Conservation (phyloP, 2,888 invertebrate genomes). For the Polymixis flavicincta region DNA sequence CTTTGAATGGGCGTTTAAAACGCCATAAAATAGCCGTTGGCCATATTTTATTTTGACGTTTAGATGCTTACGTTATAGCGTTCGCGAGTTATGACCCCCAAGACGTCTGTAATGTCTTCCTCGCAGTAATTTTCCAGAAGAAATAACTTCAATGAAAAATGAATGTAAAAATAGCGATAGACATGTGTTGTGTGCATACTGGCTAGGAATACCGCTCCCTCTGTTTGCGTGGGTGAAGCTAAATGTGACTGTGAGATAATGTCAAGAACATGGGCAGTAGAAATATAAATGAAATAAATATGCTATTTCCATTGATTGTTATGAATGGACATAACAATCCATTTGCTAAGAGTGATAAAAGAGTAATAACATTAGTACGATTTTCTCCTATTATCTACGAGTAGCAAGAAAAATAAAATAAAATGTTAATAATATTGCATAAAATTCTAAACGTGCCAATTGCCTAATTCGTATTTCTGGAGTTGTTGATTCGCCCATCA, state of each 20-base stretch:
- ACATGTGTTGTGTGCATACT: constrained; percentile 48
- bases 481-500: no score
- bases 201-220: constrained; percentile 23
- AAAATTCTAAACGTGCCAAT: no score
- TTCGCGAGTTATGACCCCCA: constrained; percentile 25
- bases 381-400: no score
- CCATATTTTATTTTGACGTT: constrained; percentile 56
- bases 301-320: constrained; percentile 5
- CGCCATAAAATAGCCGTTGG: constrained; percentile 38
- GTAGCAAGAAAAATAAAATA: no score
- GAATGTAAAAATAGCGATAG: constrained; percentile 24
- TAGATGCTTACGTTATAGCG: constrained; percentile 28
- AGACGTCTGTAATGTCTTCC: constrained; percentile 26
- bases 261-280: constrained; percentile 30
- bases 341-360: neutral
- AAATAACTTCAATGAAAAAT: constrained; percentile 30
- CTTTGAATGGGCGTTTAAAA: constrained; percentile 44
- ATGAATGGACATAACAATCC: neutral
- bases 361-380: no score
- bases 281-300: neutral
- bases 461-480: no score
- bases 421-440: no score
- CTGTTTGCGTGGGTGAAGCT: constrained; percentile 35
- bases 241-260: constrained; percentile 5
- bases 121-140: constrained; percentile 38